A percentile compares a stretch with the other conserved stretches of the same genome.
Evolutionary conservation across 1,140 invertebrate genomes (phyloP).

Genomic region (Pogonognathellus flavescens): DNA sequence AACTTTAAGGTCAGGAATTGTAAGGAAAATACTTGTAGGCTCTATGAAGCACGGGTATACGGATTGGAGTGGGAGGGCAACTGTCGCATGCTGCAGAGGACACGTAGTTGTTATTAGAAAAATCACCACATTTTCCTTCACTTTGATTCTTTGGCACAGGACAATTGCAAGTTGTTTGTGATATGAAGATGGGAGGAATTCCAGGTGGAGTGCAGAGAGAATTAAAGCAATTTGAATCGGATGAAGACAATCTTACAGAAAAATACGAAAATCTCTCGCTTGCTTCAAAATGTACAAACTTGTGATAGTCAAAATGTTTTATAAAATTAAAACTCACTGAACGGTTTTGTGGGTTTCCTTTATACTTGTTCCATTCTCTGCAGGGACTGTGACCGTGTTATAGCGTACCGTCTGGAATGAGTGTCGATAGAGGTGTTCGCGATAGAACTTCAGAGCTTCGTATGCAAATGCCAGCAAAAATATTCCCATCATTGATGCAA

Average conservation of each 20-base stretch:
- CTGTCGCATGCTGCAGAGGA: background rate
- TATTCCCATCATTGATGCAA: constrained; percentile 70
- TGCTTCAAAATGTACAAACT: no score
- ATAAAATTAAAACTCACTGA: constrained; percentile 4
- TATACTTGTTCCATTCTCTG: constrained; percentile 58
- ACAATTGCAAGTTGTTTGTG: constrained; percentile 52
- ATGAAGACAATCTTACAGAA: background rate
- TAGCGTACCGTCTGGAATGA: constrained; percentile 61
- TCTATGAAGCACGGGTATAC: background rate
- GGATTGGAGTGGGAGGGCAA: background rate
- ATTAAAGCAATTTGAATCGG: background rate
- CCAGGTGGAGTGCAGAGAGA: background rate
- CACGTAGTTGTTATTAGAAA: background rate
- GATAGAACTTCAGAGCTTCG: constrained; percentile 70
- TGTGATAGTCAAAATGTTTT: no score
- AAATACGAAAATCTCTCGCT: no score
- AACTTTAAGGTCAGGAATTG: background rate
- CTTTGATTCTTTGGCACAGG: background rate
- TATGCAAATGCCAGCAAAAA: constrained; percentile 71
- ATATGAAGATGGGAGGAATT: constrained; percentile 45
- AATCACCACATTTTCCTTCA: background rate
- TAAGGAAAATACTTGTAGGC: background rate
- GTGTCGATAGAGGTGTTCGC: constrained; percentile 64
- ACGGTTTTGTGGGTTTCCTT: constrained; percentile 65
- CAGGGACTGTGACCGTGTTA: constrained; percentile 62